phyloP scores from a whole-genome alignment of 2,797 vertebrate genomes.

The Ctenopoma kingsleyae region DNA sequence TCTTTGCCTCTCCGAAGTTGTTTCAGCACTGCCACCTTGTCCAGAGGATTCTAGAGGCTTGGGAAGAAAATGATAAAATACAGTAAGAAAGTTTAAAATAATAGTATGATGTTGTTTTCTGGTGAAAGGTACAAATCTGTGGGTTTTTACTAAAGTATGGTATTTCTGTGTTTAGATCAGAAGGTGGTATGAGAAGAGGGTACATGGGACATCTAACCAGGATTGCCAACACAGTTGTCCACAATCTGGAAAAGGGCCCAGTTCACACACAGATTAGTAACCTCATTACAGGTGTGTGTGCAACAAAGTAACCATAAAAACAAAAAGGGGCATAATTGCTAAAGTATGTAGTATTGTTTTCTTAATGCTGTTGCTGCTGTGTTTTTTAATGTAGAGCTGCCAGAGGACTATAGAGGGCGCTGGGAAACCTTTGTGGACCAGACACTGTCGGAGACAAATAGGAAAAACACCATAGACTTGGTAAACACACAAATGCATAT shows the following conservation, averaged over 20 bases:
- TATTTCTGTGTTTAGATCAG: conserved; percentile 83
- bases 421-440: conserved; percentile 98
- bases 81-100: conserved; percentile 87
- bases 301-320: background rate
- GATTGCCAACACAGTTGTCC: conserved; percentile 96
- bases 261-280: conserved; percentile 81
- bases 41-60: conserved; percentile 95
- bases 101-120: conserved; percentile 4
- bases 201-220: conserved; percentile 99
- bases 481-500: conserved; percentile 72
- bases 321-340: background rate
- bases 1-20: conserved; percentile 84
- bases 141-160: background rate
- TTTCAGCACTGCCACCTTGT: conserved; percentile 96
- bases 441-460: conserved; percentile 93
- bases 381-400: conserved; percentile 86
- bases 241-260: conserved; percentile 94
- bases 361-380: conserved; percentile 5
- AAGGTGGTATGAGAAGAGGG: conserved; percentile 94
- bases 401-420: conserved; percentile 93
- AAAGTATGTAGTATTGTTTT: background rate
- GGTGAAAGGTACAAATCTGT: background rate
- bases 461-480: conserved; percentile 95
- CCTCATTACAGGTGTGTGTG: conserved; percentile 71
- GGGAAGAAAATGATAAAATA: conserved; percentile 96